Evolutionary conservation across 2,113 vertebrate genomes (phyloP).

Genomic region (Perccottus glenii): DNA sequence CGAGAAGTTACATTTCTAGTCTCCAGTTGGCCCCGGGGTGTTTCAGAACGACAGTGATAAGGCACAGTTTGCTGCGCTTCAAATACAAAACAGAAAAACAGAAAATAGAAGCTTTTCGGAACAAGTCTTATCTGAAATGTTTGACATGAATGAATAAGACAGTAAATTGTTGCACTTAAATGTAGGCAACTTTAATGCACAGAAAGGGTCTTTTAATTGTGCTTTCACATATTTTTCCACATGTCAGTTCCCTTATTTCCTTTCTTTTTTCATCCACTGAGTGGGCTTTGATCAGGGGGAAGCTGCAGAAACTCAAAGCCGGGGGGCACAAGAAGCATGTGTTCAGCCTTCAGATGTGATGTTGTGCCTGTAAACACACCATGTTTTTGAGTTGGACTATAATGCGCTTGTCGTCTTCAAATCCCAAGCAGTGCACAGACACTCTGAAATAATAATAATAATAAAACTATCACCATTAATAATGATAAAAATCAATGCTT

Average conservation of each 20-base stretch:
- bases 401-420: background rate
- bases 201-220: constrained; percentile 21
- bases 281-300: constrained; percentile 49
- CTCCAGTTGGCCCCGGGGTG: constrained; percentile 19
- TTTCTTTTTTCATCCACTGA: constrained; percentile 20
- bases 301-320: constrained; percentile 38
- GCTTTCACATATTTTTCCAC: constrained; percentile 24
- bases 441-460: constrained; percentile 1
- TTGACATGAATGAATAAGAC: no score
- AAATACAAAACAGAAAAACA: background rate
- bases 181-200: background rate
- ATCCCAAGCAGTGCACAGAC: background rate
- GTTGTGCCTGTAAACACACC: constrained; percentile 32
- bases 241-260: constrained; percentile 19
- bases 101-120: background rate
- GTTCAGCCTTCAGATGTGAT: constrained; percentile 40
- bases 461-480: constrained; percentile 1
- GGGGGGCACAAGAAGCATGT: constrained; percentile 24
- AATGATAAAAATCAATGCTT: background rate
- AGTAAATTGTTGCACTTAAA: no score
- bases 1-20: constrained; percentile 15
- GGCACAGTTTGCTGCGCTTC: constrained; percentile 16
- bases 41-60: constrained; percentile 34
- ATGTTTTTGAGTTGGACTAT: constrained; percentile 26
- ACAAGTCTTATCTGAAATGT: no score